These are phyloP conservation scores for Cotesia congregata DNA, from an alignment of 2,888 invertebrate species.

Conservation along the genomic window DNA sequence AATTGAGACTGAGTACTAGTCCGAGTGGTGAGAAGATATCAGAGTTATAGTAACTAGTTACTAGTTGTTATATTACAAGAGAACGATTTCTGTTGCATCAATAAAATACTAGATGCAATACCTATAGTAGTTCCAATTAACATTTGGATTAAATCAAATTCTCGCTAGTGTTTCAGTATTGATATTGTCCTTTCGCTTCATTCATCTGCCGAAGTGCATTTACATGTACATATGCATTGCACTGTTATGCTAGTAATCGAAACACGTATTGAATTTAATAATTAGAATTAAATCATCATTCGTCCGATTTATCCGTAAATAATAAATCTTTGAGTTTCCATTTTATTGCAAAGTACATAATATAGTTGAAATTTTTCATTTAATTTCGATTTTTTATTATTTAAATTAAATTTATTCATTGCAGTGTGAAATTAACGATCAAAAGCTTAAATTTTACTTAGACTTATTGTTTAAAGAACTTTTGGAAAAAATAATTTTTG, in stretches of 20 bases:
- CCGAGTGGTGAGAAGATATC: not conserved
- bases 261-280: slow-evolving; percentile 51
- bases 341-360: too few relatives aligned
- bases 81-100: not conserved
- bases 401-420: too few relatives aligned
- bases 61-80: not conserved
- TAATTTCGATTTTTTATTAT: too few relatives aligned
- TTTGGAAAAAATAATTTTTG: too few relatives aligned
- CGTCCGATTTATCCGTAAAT: not conserved
- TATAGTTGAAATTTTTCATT: too few relatives aligned
- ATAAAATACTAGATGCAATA: not conserved
- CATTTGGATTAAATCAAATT: not conserved
- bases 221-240: not conserved
- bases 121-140: not conserved
- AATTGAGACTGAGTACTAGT: not conserved
- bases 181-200: not conserved
- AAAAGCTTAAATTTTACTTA: too few relatives aligned
- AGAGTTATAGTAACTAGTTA: not conserved
- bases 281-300: slow-evolving; percentile 49
- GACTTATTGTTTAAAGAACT: too few relatives aligned
- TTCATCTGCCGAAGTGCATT: not conserved
- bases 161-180: not conserved
- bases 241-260: slow-evolving; percentile 24
- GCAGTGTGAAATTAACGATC: too few relatives aligned
- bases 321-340: not conserved